These are phyloP conservation scores for Parotia lawesii DNA, from an alignment of 2,113 vertebrate species.

Conservation along the genomic window DNA sequence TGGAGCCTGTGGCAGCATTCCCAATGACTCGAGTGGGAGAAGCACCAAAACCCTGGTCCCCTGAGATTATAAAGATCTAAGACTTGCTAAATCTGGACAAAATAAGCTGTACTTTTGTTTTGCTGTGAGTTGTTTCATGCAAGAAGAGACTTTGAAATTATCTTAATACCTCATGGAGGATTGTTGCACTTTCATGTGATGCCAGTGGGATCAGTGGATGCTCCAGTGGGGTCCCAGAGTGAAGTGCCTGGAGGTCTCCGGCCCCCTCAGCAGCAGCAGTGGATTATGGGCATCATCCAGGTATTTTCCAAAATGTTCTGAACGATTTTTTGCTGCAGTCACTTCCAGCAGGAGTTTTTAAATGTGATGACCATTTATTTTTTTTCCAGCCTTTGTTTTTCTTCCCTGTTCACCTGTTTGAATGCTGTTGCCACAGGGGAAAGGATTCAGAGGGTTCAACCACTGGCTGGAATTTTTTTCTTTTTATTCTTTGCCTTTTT, in stretches of 20 bases:
- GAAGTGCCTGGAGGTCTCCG: not conserved
- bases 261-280: not conserved
- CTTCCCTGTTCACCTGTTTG: not conserved
- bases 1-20: not conserved
- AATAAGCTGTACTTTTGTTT: not conserved
- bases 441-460: not conserved
- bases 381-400: not conserved
- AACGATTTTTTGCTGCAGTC: not conserved
- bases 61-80: not conserved
- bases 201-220: not conserved
- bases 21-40: not conserved
- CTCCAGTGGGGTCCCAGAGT: fast-evolving
- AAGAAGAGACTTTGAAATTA: not conserved
- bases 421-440: not conserved
- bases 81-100: not conserved
- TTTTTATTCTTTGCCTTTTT: not conserved
- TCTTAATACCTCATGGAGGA: not conserved
- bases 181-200: not conserved
- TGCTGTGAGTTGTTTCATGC: not conserved
- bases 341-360: not conserved
- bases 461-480: not conserved
- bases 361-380: not conserved
- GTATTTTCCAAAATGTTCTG: not conserved
- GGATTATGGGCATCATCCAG: not conserved
- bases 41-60: not conserved